Conservation (phyloP, 2,113 vertebrate species). For the Micronisus gabar region DNA sequence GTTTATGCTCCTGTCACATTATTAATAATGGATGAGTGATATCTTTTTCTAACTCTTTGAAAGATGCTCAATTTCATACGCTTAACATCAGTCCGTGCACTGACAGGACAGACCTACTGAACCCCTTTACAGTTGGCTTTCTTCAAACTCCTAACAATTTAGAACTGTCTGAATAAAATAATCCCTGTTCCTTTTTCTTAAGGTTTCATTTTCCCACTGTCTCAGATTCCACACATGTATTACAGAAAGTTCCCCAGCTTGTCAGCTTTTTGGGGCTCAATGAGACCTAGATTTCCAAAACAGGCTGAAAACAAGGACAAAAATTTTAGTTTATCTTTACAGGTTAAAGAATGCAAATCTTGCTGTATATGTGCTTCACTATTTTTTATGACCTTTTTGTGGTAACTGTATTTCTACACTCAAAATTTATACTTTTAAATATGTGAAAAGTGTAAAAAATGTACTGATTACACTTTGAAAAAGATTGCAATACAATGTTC, state of each 20-base stretch:
- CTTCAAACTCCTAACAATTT: neutral
- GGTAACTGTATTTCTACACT: neutral
- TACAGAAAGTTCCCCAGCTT: neutral
- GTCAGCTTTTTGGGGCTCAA: neutral
- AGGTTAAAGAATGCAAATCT: neutral
- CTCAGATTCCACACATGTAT: neutral
- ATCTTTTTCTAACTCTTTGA: neutral
- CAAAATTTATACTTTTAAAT: neutral
- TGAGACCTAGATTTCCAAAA: neutral
- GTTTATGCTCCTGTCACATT: neutral
- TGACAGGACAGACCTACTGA: neutral
- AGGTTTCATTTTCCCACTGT: neutral
- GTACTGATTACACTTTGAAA: neutral
- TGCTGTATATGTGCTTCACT: neutral
- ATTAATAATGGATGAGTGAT: neutral
- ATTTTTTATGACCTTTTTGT: neutral
- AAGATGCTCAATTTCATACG: neutral
- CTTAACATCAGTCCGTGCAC: neutral
- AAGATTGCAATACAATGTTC: neutral
- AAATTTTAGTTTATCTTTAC: neutral
- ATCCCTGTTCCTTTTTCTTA: neutral
- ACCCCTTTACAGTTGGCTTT: neutral
- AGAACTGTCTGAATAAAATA: neutral
- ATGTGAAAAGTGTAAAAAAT: neutral
- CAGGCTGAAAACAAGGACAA: neutral